These are phyloP conservation scores for Hiodon alosoides DNA, from an alignment of 2,113 vertebrate genomes.

Conservation along the genomic window DNA sequence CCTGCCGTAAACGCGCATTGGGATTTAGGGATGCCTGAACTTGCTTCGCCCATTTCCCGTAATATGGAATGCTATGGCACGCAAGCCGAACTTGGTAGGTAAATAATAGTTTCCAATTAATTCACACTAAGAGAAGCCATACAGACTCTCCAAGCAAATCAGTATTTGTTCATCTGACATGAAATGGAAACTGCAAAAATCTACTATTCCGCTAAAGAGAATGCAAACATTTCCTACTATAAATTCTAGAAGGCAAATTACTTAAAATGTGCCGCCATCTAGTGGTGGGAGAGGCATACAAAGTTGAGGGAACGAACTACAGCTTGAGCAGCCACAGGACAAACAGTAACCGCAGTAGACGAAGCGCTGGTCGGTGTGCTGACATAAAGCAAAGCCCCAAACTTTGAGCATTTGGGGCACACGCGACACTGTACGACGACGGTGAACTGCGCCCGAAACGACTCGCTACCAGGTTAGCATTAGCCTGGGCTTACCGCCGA, in stretches of 20 bases:
- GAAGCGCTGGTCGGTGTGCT: background rate
- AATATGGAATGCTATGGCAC: background rate
- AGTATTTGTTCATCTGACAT: background rate
- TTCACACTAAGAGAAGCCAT: background rate
- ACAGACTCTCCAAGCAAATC: background rate
- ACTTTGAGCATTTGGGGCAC: background rate
- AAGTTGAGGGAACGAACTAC: background rate
- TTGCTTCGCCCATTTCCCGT: too few species aligned
- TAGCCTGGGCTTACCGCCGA: too few species aligned
- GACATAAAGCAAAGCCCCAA: background rate
- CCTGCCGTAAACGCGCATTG: too few species aligned
- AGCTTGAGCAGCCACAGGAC: background rate
- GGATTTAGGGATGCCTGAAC: too few species aligned
- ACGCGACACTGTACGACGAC: too few species aligned
- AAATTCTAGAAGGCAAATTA: background rate
- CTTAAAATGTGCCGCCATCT: constrained; percentile 39
- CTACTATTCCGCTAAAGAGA: background rate
- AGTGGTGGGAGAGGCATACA: constrained; percentile 24
- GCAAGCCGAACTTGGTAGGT: background rate
- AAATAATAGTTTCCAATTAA: background rate
- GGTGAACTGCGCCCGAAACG: too few species aligned
- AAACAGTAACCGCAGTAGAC: too few species aligned
- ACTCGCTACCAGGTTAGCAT: too few species aligned
- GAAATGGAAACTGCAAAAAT: background rate
- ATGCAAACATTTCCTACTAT: background rate